These are phyloP conservation scores for Drosophila nr. medialis DNA, from an alignment of 2,888 invertebrate species.

Conservation along the genomic window DNA sequence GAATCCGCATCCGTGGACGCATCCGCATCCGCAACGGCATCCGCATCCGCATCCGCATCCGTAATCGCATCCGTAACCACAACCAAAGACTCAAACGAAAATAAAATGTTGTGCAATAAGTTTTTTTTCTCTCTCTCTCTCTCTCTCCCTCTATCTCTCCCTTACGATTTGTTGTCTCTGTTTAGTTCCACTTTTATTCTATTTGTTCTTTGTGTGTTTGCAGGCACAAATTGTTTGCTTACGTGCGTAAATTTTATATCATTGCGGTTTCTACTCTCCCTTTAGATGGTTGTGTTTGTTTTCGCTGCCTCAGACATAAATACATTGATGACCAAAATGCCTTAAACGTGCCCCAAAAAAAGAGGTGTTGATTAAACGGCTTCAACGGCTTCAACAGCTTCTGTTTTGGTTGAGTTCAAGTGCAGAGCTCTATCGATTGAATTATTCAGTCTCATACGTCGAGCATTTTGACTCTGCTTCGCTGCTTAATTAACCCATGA, in stretches of 20 bases:
- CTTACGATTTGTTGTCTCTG: background rate
- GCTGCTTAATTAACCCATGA: slow-evolving; percentile 9
- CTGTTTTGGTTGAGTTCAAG: background rate
- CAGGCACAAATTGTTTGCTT: slow-evolving; percentile 60
- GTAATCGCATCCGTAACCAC: slow-evolving; percentile 31
- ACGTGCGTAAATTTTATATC: slow-evolving; percentile 71
- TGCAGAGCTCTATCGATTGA: background rate
- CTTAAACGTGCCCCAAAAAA: slow-evolving; percentile 22
- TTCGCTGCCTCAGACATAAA: background rate
- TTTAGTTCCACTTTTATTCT: slow-evolving; percentile 17
- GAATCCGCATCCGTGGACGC: slow-evolving; percentile 61
- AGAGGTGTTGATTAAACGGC: slow-evolving; percentile 25
- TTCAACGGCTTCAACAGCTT: background rate
- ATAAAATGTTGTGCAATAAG: slow-evolving; percentile 25
- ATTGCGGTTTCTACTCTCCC: slow-evolving; percentile 46
- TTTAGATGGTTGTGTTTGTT: background rate
- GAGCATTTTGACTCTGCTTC: background rate
- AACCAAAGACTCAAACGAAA: slow-evolving; percentile 12
- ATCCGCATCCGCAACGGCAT: slow-evolving; percentile 35
- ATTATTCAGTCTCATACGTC: slow-evolving; percentile 5
- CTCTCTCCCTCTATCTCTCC: too few relatives aligned
- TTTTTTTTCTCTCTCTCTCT: slow-evolving; percentile 1
- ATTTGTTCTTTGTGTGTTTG: slow-evolving; percentile 9
- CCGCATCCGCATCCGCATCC: slow-evolving; percentile 58
- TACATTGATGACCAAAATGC: slow-evolving; percentile 31